phyloP scores from a whole-genome alignment of 2,113 vertebrate genomes.

The Seriola quinqueradiata region DNA sequence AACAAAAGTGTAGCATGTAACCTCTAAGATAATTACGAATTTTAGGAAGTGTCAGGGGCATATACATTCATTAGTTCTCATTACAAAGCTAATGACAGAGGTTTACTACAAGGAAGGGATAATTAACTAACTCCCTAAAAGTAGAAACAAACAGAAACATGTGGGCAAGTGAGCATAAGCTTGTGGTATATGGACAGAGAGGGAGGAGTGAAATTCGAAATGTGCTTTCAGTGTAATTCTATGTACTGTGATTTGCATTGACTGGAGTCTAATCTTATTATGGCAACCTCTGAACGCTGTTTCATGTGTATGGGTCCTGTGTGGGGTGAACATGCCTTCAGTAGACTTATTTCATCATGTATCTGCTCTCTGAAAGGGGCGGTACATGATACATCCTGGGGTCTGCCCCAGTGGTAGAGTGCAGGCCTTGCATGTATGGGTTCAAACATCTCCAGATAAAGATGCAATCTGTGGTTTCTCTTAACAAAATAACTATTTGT shows the following conservation, averaged over 20 bases:
- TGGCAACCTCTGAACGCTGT: neutral
- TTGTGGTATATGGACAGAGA: neutral
- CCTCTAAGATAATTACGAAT: neutral
- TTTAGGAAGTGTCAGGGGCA: neutral
- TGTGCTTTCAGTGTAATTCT: neutral
- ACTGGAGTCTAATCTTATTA: neutral
- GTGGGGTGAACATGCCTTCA: neutral
- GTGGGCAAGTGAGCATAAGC: no score
- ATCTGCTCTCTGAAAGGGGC: neutral
- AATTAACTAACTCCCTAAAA: neutral
- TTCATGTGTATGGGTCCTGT: neutral
- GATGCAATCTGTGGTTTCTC: no score
- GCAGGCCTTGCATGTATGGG: conserved; percentile 64
- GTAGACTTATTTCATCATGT: no score
- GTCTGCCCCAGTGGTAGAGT: conserved; percentile 85
- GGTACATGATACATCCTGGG: neutral
- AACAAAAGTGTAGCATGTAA: neutral
- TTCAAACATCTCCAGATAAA: conserved; percentile 32
- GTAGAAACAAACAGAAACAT: no score
- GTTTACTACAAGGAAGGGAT: neutral
- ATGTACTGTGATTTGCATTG: no score
- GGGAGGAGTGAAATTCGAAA: neutral
- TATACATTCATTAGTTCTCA: neutral
- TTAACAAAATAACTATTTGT: no score
- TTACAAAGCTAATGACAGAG: neutral